Evolutionary conservation across 2,113 vertebrate genomes (phyloP).

Genomic region (Machaerirhynchus nigripectus): DNA sequence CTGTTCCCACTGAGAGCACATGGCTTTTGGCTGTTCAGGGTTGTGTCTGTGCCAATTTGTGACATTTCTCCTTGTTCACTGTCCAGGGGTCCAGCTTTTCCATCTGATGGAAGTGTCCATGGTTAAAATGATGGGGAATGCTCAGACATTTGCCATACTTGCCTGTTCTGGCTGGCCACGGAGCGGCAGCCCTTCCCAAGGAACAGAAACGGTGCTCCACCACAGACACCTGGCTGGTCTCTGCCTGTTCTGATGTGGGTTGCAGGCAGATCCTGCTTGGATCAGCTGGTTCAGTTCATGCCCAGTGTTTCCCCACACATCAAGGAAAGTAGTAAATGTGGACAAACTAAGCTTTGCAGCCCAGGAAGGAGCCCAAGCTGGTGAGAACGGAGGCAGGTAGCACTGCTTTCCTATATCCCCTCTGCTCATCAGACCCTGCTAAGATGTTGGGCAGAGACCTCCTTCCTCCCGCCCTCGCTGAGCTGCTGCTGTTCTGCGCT

Average conservation of each 20-base stretch:
- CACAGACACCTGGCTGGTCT: neutral
- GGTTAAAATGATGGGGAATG: rapidly evolving
- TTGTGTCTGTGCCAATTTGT: neutral
- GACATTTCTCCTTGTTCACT: neutral
- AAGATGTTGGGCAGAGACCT: neutral
- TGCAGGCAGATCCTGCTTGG: neutral
- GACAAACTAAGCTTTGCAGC: neutral
- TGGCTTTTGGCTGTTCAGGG: neutral
- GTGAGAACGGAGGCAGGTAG: neutral
- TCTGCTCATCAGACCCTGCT: neutral
- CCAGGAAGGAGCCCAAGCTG: neutral
- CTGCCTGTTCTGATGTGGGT: rapidly evolving
- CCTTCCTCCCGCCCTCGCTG: neutral
- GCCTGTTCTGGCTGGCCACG: neutral
- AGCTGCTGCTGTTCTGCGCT: neutral
- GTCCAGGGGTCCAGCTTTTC: neutral
- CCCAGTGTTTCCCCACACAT: neutral
- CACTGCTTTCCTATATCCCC: neutral
- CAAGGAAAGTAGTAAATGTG: neutral
- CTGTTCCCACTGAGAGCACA: neutral
- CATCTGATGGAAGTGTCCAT: rapidly evolving
- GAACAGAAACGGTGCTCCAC: rapidly evolving
- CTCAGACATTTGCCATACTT: rapidly evolving
- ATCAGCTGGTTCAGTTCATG: neutral
- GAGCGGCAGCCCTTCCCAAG: neutral